phyloP scores from a whole-genome alignment of 2,888 invertebrate genomes.

The Eupithecia dodoneata region DNA sequence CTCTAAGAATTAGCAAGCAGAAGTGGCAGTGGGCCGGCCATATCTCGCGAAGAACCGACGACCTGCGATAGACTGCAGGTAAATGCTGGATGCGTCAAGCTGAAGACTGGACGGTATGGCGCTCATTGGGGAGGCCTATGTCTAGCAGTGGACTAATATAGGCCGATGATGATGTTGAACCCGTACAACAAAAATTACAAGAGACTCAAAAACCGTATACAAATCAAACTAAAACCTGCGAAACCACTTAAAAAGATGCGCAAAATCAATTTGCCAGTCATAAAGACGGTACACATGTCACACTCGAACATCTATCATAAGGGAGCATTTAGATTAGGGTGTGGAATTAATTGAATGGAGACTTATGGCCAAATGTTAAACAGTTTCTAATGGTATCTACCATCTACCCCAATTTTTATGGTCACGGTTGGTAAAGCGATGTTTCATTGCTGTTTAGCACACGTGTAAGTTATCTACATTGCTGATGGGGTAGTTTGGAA shows the following conservation, averaged over 20 bases:
- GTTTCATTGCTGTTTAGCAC: conserved; percentile 38
- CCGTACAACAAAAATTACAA: neutral
- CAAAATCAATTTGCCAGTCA: conserved; percentile 69
- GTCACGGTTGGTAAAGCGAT: conserved; percentile 36
- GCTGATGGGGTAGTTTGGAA: neutral
- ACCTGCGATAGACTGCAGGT: too few species aligned
- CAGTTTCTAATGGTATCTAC: conserved; percentile 74
- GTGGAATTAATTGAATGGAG: conserved; percentile 71
- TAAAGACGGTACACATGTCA: conserved; percentile 76
- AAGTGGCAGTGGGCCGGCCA: too few species aligned
- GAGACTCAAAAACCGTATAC: neutral
- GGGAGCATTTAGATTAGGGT: conserved; percentile 69
- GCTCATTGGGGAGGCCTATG: neutral
- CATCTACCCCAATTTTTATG: conserved; percentile 51
- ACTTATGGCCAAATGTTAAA: conserved; percentile 75
- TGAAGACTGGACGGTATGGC: too few species aligned
- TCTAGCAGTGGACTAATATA: neutral
- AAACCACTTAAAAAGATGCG: conserved; percentile 40
- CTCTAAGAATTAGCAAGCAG: too few species aligned
- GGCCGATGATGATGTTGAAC: too few species aligned
- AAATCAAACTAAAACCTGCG: conserved; percentile 15
- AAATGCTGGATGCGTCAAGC: too few species aligned
- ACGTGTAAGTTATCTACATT: conserved; percentile 6
- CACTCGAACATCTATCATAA: conserved; percentile 71
- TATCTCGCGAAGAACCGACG: too few species aligned